Evolutionary conservation across 2,888 invertebrate genomes (phyloP).

Genomic region (Globia sparganii): DNA sequence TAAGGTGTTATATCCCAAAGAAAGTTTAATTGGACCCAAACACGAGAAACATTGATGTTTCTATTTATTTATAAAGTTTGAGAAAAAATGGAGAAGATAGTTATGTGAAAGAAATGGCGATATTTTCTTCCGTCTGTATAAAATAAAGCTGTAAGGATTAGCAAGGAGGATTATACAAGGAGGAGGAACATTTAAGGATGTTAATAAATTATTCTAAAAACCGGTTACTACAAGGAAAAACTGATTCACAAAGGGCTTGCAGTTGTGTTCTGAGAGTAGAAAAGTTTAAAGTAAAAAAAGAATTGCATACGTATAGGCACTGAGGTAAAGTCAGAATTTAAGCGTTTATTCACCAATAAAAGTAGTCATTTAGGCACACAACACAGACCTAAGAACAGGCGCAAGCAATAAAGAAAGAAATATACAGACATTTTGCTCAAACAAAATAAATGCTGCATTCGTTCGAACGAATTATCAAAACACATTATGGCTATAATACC

Average conservation of each 20-base stretch:
- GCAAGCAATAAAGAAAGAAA: constrained; percentile 35
- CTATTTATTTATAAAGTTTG: background rate
- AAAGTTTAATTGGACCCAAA: constrained; percentile 13
- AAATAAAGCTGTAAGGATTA: background rate
- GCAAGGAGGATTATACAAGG: background rate
- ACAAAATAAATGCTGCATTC: constrained; percentile 46
- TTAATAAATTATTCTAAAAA: background rate
- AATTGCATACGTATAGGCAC: background rate
- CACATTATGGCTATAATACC: constrained; percentile 51
- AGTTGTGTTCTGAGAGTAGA: background rate
- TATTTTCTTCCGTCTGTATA: background rate
- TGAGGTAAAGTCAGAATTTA: background rate
- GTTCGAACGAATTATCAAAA: constrained; percentile 58
- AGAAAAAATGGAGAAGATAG: background rate
- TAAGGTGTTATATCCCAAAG: background rate
- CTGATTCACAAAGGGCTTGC: background rate
- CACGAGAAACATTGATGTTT: background rate
- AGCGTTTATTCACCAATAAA: background rate
- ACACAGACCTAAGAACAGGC: constrained; percentile 4
- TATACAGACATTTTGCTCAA: constrained; percentile 27
- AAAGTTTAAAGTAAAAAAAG: background rate
- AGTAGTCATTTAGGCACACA: constrained; percentile 1
- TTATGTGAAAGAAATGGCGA: background rate
- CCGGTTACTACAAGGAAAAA: background rate
- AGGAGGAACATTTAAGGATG: background rate